A percentile compares a stretch with the other conserved stretches of the same genome.
phyloP scores from a whole-genome alignment of 2,113 vertebrate species.

The Otis tarda region DNA sequence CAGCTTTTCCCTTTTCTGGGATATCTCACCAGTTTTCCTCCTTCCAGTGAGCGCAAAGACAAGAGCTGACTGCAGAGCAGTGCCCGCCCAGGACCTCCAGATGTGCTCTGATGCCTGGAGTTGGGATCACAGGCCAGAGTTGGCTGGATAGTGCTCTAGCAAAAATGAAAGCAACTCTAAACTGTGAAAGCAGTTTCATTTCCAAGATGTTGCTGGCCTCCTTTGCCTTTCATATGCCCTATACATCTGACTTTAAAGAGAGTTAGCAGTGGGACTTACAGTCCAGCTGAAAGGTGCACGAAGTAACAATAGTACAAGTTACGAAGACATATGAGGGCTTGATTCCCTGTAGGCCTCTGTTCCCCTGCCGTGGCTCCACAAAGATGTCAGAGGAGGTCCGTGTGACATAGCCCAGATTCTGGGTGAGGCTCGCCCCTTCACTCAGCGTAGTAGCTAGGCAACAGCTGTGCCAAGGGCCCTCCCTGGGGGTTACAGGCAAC shows the following conservation, averaged over 20 bases:
- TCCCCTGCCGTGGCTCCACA: background rate
- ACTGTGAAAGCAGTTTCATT: background rate
- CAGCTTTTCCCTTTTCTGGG: background rate
- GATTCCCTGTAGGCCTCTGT: background rate
- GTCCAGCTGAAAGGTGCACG: background rate
- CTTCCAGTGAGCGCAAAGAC: background rate
- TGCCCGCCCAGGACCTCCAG: background rate
- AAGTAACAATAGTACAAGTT: background rate
- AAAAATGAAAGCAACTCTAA: background rate
- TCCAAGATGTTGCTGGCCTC: background rate
- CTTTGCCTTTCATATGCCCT: background rate
- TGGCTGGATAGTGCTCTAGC: background rate
- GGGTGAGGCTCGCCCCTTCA: background rate
- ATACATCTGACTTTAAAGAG: background rate
- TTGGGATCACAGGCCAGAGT: background rate
- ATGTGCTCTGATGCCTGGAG: background rate
- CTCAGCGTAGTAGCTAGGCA: rapidly evolving
- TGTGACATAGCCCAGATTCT: rapidly evolving
- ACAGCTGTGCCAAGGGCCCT: rapidly evolving
- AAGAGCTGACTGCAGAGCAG: background rate
- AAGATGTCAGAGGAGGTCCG: background rate
- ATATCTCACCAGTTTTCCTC: background rate
- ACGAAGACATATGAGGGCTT: background rate
- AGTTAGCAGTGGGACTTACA: background rate
- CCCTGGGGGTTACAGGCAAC: background rate